These are phyloP conservation scores for Pollachius pollachius DNA, from an alignment of 2,113 vertebrate species.

Conservation along the genomic window DNA sequence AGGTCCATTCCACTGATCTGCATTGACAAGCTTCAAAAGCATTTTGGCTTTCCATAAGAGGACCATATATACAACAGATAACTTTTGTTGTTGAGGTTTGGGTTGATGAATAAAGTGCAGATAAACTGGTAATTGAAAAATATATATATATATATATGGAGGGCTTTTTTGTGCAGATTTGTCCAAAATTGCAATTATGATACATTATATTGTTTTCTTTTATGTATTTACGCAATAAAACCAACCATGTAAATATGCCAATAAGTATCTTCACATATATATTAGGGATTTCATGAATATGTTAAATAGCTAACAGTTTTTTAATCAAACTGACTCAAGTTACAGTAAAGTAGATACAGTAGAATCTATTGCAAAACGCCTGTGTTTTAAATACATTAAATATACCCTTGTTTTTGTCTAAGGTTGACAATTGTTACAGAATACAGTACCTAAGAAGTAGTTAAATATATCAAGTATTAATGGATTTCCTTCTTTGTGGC, in stretches of 20 bases:
- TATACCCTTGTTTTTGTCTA: neutral
- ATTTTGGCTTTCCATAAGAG: too few relatives aligned
- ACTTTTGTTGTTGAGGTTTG: too few relatives aligned
- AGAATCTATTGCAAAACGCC: neutral
- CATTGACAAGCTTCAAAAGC: too few relatives aligned
- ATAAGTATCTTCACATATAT: too few relatives aligned
- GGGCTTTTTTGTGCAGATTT: neutral
- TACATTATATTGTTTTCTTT: too few relatives aligned
- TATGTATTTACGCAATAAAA: too few relatives aligned
- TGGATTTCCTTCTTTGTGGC: neutral
- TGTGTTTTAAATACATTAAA: neutral
- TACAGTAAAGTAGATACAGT: neutral
- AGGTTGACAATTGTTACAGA: neutral
- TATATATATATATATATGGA: neutral
- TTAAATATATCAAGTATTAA: neutral
- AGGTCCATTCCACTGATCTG: too few relatives aligned
- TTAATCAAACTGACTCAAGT: neutral
- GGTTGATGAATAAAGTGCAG: too few relatives aligned
- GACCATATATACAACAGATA: too few relatives aligned
- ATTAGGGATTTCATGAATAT: too few relatives aligned
- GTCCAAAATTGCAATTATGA: constrained; percentile 1
- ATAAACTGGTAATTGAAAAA: too few relatives aligned
- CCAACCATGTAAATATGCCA: neutral
- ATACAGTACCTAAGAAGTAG: neutral
- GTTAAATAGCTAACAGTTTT: too few relatives aligned